Evolutionary conservation across 2,113 vertebrate genomes (phyloP), one percentile per base, ranked within the genome.

Genomic region (Podarcis cretensis): DNA sequence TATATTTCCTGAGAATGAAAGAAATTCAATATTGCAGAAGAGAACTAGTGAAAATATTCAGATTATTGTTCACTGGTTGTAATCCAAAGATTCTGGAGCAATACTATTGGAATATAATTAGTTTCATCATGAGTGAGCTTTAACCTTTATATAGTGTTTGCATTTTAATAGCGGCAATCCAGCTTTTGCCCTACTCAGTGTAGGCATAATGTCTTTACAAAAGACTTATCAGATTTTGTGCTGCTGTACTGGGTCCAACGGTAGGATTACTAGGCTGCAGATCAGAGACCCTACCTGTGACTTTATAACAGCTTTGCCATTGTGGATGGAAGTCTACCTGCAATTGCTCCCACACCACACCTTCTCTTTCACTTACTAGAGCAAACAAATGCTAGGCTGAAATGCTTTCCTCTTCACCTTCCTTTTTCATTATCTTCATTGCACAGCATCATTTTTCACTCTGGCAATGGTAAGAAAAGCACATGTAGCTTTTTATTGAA

Each of bases 1-100:
- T 75, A 77, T 92, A 68, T 90, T 92, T 90, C 25, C 90, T 90
- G 91, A 2, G 2, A 37, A 71, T 87, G 83, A 37, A 32, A 86
- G 27, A 2, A 71, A 10, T 68, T 1, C 1, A 82, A 40, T 83
- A 73, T 35, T 23, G 5, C 0, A 0, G 25, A 89, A 71, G 16
- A 86, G 54, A 82, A 87, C 1, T 0, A 89, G n/a, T 30, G 18
- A 63, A 84, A 77, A 1, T 0, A 84, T 94, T 79, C 88, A 63
- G 18, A 54, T 89, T 82, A 76, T 54, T 83, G 57, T 88, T 76
- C 81, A 40, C 35, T 43, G 35, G 59, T 27, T 20, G 27, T 76
- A 83, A 66, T 68, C 21, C 40, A 87, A 79, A 71, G 25, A 81
- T 81, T 84, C 32, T 78, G 65, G 43, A 84, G 43, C n/a, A 78